phyloP scores from a whole-genome alignment of 2,888 invertebrate species.

The Tenthredo scrophulariae region DNA sequence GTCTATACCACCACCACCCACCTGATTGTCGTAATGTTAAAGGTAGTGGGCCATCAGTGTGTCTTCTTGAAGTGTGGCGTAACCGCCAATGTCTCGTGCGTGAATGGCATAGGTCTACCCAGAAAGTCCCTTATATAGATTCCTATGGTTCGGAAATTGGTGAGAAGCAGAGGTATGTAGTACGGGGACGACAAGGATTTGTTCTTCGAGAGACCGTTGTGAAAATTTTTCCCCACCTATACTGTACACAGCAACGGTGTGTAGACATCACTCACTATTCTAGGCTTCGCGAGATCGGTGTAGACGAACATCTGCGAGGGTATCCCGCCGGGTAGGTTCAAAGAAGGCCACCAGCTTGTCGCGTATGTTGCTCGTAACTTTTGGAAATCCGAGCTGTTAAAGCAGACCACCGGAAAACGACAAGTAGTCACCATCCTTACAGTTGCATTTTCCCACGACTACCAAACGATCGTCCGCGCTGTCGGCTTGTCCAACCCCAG shows the following conservation, averaged over 20 bases:
- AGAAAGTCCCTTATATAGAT: constrained; percentile 56
- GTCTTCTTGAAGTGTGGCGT: constrained; percentile 51
- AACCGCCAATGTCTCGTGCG: constrained; percentile 52
- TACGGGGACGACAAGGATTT: constrained; percentile 51
- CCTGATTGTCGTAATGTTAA: constrained; percentile 28
- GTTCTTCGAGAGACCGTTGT: not conserved
- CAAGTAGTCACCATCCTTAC: no score
- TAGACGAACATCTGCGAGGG: not conserved
- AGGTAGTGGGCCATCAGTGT: constrained; percentile 21
- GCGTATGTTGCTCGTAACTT: not conserved
- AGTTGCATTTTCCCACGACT: no score
- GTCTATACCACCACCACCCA: constrained; percentile 46
- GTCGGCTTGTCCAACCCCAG: no score
- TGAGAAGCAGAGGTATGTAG: constrained; percentile 52
- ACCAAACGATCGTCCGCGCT: no score
- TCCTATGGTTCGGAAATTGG: constrained; percentile 55
- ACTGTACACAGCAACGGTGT: not conserved
- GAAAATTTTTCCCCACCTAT: not conserved
- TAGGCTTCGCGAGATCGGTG: constrained; percentile 57
- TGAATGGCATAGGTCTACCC: constrained; percentile 54
- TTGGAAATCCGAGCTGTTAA: not conserved
- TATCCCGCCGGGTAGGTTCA: not conserved
- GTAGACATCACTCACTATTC: constrained; percentile 57
- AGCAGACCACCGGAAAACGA: no score
- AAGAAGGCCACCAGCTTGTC: not conserved